Evolutionary conservation across 2,888 invertebrate genomes (phyloP).

Genomic region (Drosophila atripex): DNA sequence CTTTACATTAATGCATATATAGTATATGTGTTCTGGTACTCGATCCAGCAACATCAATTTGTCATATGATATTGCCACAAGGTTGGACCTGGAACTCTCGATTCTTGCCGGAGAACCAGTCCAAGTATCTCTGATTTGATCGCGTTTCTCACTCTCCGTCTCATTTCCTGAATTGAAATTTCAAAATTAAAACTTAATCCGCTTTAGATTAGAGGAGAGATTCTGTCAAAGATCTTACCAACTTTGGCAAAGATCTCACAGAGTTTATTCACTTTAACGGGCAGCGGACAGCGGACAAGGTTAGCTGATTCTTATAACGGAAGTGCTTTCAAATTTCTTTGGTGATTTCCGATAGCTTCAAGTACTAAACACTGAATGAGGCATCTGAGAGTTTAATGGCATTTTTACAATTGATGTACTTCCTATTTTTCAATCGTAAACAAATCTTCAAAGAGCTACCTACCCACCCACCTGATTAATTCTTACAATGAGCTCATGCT

Average conservation of each 20-base stretch:
- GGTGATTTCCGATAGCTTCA: not conserved
- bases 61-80: slow-evolving; percentile 20
- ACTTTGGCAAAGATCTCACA: not conserved
- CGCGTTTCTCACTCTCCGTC: not conserved
- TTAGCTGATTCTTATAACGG: slow-evolving; percentile 8
- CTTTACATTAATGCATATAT: slow-evolving; percentile 26
- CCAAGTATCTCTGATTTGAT: not conserved
- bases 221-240: not conserved
- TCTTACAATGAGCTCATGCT: slow-evolving; percentile 32
- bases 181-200: slow-evolving; percentile 1
- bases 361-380: not conserved
- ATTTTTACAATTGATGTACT: not conserved
- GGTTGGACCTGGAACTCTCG: slow-evolving; percentile 30
- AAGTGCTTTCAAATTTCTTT: slow-evolving; percentile 1
- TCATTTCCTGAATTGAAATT: slow-evolving; percentile 21
- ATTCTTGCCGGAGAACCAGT: not conserved
- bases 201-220: slow-evolving; percentile 10
- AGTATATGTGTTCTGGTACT: not conserved
- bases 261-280: slow-evolving; percentile 19
- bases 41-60: slow-evolving; percentile 26
- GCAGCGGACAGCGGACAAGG: slow-evolving; percentile 16
- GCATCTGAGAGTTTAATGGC: slow-evolving; percentile 8
- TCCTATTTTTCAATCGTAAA: not conserved
- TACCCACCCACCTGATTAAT: not conserved
- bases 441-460: not conserved